phyloP scores from a whole-genome alignment of 2,888 invertebrate genomes.

The Druceiella hillmani region DNA sequence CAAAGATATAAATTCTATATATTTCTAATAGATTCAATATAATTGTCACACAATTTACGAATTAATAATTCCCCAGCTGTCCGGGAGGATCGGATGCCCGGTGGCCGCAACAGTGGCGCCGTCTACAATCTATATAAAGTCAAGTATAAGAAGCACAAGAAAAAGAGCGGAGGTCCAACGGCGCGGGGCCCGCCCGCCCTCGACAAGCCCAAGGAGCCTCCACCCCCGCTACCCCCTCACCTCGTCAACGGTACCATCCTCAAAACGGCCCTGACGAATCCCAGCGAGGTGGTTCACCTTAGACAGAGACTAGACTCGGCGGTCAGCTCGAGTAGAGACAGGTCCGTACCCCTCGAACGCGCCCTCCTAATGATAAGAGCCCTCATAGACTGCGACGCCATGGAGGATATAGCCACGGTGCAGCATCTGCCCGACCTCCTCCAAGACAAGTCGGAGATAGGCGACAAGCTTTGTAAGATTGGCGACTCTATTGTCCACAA shows the following conservation, averaged over 20 bases:
- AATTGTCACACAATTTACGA: no score
- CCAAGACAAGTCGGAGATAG: slow-evolving; percentile 86
- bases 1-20: no score
- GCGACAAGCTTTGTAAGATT: slow-evolving; percentile 89
- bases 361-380: slow-evolving; percentile 86
- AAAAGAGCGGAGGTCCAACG: slow-evolving; percentile 58
- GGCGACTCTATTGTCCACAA: slow-evolving; percentile 98
- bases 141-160: slow-evolving; percentile 97
- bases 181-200: slow-evolving; percentile 43
- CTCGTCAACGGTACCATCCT: slow-evolving; percentile 88
- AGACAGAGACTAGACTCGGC: slow-evolving; percentile 83
- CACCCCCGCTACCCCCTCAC: slow-evolving; percentile 61
- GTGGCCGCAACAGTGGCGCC: slow-evolving; percentile 96
- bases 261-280: slow-evolving; percentile 91
- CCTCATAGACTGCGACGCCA: slow-evolving; percentile 93
- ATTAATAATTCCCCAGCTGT: no score
- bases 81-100: slow-evolving; percentile 99
- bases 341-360: slow-evolving; percentile 76
- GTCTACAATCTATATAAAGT: slow-evolving; percentile 99
- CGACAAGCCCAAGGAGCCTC: slow-evolving; percentile 46
- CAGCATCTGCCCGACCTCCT: slow-evolving; percentile 87
- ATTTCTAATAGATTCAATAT: slow-evolving; percentile 10
- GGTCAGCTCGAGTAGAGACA: slow-evolving; percentile 80
- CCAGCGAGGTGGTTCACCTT: slow-evolving; percentile 85
- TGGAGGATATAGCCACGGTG: slow-evolving; percentile 91